Evolutionary conservation across 2,113 vertebrate genomes (phyloP).

Genomic region (Bufo gargarizans): DNA sequence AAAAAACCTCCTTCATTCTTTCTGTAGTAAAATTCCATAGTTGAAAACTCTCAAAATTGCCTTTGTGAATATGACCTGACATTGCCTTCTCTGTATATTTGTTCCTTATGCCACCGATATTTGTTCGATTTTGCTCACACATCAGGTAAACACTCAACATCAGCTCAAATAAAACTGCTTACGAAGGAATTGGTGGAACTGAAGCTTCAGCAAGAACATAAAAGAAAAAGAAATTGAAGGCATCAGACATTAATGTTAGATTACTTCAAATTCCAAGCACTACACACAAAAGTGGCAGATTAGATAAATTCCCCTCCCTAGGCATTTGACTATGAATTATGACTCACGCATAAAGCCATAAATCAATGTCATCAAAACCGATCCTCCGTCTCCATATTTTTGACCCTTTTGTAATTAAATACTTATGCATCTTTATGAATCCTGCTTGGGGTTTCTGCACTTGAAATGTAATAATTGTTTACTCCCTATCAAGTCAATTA

Average conservation of each 20-base stretch:
- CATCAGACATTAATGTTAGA: slow-evolving; percentile 27
- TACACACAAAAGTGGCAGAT: slow-evolving; percentile 44
- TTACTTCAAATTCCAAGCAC: slow-evolving; percentile 46
- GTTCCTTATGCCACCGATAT: not conserved
- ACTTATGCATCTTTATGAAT: slow-evolving; percentile 48
- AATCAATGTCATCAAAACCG: slow-evolving; percentile 45
- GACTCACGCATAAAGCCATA: slow-evolving; percentile 42
- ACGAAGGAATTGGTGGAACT: not conserved
- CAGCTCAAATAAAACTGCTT: slow-evolving; percentile 10
- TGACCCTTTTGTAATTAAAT: slow-evolving; percentile 53
- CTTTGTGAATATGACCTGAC: not conserved
- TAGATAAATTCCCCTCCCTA: slow-evolving; percentile 53
- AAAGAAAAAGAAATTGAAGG: slow-evolving; percentile 9
- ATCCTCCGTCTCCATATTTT: slow-evolving; percentile 32
- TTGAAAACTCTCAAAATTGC: not conserved
- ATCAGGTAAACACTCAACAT: not conserved
- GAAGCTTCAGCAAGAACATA: slow-evolving; percentile 3
- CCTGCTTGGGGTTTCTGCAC: not conserved
- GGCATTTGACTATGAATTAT: slow-evolving; percentile 53
- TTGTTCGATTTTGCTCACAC: not conserved
- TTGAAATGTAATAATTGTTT: slow-evolving; percentile 37
- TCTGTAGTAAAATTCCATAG: not conserved
- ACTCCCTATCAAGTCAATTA: not conserved
- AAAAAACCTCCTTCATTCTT: too few relatives aligned
- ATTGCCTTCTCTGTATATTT: not conserved